Percentiles rank a stretch among this genome's conserved stretches.
Evolutionary conservation across 2,113 vertebrate genomes (phyloP).

Genomic region (Menidia beryllina): DNA sequence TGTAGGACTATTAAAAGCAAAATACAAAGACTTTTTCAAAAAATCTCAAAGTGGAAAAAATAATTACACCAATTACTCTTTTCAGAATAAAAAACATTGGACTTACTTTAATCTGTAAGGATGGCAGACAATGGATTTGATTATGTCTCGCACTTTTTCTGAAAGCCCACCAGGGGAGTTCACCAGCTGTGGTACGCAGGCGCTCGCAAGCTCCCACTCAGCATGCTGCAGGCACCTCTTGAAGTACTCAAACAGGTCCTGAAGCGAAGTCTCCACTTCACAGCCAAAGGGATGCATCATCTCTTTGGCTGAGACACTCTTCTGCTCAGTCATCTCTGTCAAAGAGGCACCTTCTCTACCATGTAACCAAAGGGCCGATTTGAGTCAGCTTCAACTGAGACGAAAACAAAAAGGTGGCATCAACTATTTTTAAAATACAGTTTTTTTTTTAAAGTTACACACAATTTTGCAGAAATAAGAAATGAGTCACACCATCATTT

Average conservation of each 20-base stretch:
- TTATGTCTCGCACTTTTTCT: conserved; percentile 80
- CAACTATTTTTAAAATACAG: too few relatives aligned
- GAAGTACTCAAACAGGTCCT: conserved; percentile 88
- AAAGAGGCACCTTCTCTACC: conserved; percentile 8
- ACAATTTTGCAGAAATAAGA: too few relatives aligned
- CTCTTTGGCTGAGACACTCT: conserved; percentile 6
- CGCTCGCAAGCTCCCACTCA: conserved; percentile 91
- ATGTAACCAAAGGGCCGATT: neutral
- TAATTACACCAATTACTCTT: too few relatives aligned
- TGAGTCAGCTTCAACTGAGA: conserved; percentile 42
- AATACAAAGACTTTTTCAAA: neutral
- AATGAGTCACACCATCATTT: too few relatives aligned
- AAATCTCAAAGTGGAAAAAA: too few relatives aligned
- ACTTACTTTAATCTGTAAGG: conserved; percentile 85
- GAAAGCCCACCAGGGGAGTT: conserved; percentile 71
- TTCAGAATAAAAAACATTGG: neutral
- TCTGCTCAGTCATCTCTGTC: conserved; percentile 36
- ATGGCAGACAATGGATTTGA: conserved; percentile 85
- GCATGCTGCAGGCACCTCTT: conserved; percentile 85
- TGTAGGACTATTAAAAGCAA: neutral
- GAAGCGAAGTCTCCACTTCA: conserved; percentile 86
- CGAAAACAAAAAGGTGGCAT: too few relatives aligned
- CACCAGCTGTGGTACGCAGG: conserved; percentile 89
- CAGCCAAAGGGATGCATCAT: conserved; percentile 87
- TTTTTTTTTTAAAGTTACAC: too few relatives aligned